Evolutionary conservation across 2,797 vertebrate genomes (phyloP), one percentile per base, ranked within the genome.

Genomic region (Megalops cyprinoides): DNA sequence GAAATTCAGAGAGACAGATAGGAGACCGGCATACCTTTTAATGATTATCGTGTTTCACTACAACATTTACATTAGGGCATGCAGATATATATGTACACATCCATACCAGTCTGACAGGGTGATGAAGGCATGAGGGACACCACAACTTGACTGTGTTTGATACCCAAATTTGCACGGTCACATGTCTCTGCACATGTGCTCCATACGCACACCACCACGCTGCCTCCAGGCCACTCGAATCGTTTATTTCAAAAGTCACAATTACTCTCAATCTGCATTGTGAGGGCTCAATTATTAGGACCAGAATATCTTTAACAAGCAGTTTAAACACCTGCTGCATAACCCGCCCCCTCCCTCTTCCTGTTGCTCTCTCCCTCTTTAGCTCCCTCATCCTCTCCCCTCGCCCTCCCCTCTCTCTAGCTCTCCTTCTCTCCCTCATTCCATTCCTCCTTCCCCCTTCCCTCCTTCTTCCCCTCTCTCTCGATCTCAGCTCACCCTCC

Each of bases 371-470:
- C 25, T 18, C 23, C 31, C 39, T 23, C 37, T 69, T 69, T 69
- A 42, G 42, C 65, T 69, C 18, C 37, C 60, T 37, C 14, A n/a
- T 42, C n/a, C 34, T 49, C 53, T 46, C 48, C 2, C 67, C 12
- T 77, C 51, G n/a, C n/a, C n/a, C n/a, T n/a, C n/a, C 65, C 18
- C 37, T 78, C 81, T 83, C 84, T 78, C 82, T 80, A 71, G 81
- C 82, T 82, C 74, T 74, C 73, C 79, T 49, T 78, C 82, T 71
- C 81, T 84, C 74, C 84, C 37, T 31, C 48, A 84, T 25, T 48
- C 71, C 49, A 55, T 69, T 79, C 71, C 55, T 78, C 80, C 39
- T 28, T 14, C 37, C 28, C 46, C 55, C 10, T 75, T 14, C 69
- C 39, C 75, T 60, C 37, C 71, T 7, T 65, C 37, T 69, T 28